A percentile compares a stretch with the other conserved stretches of the same genome.
These are phyloP conservation scores for Agrochola lota DNA, from an alignment of 2,888 invertebrate species.

Conservation along the genomic window DNA sequence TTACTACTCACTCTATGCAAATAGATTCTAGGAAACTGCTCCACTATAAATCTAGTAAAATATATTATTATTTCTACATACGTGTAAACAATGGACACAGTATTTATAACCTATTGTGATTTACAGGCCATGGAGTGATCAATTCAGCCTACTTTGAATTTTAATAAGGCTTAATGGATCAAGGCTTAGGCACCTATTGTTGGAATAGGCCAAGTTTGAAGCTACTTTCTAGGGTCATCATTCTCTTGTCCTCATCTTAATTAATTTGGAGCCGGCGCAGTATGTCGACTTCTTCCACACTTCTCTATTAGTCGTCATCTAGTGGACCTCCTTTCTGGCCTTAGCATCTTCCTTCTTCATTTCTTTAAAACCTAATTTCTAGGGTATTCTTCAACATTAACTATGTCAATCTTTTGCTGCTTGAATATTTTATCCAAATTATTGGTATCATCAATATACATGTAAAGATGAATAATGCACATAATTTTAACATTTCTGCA, in stretches of 20 bases:
- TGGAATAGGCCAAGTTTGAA: slow-evolving; percentile 9
- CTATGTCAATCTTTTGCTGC: too few species aligned
- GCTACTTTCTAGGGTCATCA: not conserved
- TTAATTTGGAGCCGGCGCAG: not conserved
- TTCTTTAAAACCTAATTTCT: too few species aligned
- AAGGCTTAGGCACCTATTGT: slow-evolving; percentile 36
- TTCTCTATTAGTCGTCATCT: too few species aligned
- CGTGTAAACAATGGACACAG: slow-evolving; percentile 27
- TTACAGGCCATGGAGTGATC: slow-evolving; percentile 30
- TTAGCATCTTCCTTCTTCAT: too few species aligned
- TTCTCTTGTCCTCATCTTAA: not conserved
- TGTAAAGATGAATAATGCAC: not conserved
- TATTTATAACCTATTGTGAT: slow-evolving; percentile 51
- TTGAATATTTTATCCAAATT: too few species aligned
- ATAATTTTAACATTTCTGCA: not conserved
- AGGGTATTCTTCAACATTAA: too few species aligned
- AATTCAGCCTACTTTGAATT: slow-evolving; percentile 33
- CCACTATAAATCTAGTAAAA: slow-evolving; percentile 28
- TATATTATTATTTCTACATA: slow-evolving; percentile 29
- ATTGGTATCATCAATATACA: too few species aligned
- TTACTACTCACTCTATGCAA: slow-evolving; percentile 29
- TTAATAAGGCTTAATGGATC: slow-evolving; percentile 31
- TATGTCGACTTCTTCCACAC: too few species aligned
- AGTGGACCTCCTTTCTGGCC: too few species aligned
- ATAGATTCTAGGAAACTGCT: slow-evolving; percentile 19